Base-by-base conservation (phyloP, 1,140 invertebrate genomes). In the Eubasilissa regina region DNA sequence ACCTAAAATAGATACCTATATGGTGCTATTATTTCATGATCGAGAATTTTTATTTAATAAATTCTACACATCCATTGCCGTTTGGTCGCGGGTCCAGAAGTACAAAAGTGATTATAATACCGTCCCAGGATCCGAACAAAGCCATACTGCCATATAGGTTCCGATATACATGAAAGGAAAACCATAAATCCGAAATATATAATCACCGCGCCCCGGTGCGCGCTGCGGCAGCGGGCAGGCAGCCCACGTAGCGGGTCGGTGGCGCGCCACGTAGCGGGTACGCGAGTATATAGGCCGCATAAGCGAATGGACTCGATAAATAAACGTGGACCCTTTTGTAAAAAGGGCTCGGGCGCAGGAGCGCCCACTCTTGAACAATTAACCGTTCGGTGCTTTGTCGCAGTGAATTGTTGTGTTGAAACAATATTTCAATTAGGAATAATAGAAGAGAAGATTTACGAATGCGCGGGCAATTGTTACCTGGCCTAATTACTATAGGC, bases 391-490 rank as follows among this genome's bases (percentile, higher is more conserved):
- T 45, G 72, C 80, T 81, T 81, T 78, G 77, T 81, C 77, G 74
- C 80, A 51, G 45, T 73, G 80, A 81, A 81, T 81, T 81, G 80
- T 81, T 75, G 55, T 75, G 80, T 66, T 68, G 77, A 78, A 76
- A 82, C 80, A 82, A 82, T 82, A 82, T 82, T 82, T 82, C 80
- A 82, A 82, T 81, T 79, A 82, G 64, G 68, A 35, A 79, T 79
- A 81, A 78, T 78, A 78, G 80, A 44, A 74, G 58, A 56, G 80
- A 58, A 81, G 58, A 81, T 81, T 78, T 78, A 81, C 80, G 73
- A 56, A 76, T 56, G 68, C 60, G 78, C 76, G 80, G 47, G 13
- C 76, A 75, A 81, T 81, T 81, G 80, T 81, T 81, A 75, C 80
- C 80, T 77, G 80, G 66, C 70, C 75, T 68, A 81, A 77, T 77